Conservation (phyloP, 2,797 vertebrate genomes). For the Scolopax bukidnonensis region DNA sequence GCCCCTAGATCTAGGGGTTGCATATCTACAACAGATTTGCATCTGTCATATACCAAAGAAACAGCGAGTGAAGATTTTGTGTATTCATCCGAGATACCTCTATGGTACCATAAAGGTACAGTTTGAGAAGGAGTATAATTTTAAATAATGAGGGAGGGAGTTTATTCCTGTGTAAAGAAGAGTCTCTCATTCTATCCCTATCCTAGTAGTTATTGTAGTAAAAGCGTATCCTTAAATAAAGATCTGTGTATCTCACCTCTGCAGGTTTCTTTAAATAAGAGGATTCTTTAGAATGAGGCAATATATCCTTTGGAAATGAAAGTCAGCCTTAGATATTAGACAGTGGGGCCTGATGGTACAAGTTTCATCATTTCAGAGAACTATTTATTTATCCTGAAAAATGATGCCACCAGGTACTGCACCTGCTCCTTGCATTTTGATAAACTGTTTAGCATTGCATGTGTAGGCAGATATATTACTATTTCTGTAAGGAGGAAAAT, state of each 20-base stretch:
- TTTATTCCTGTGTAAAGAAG: neutral
- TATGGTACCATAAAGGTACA: neutral
- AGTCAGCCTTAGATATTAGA: conserved; percentile 13
- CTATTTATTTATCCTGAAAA: conserved; percentile 49
- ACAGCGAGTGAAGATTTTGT: neutral
- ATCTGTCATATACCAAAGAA: neutral
- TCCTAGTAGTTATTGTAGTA: neutral
- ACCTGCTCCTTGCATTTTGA: conserved; percentile 54
- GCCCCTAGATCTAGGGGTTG: neutral
- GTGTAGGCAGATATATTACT: conserved; percentile 20
- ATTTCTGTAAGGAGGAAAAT: neutral
- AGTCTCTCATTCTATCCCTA: neutral
- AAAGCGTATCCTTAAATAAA: neutral
- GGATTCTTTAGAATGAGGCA: neutral
- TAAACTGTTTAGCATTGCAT: conserved; percentile 18
- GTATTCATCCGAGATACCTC: neutral
- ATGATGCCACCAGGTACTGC: conserved; percentile 43
- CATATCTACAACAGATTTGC: neutral
- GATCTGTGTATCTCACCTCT: neutral
- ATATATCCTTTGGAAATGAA: conserved; percentile 42
- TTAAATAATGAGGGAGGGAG: neutral
- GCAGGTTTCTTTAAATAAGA: neutral
- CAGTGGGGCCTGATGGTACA: conserved; percentile 8
- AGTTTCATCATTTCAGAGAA: conserved; percentile 3
- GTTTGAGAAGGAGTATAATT: neutral